These are phyloP conservation scores for Nemapogon koenigi DNA, from an alignment of 2,888 invertebrate species.

Conservation along the genomic window DNA sequence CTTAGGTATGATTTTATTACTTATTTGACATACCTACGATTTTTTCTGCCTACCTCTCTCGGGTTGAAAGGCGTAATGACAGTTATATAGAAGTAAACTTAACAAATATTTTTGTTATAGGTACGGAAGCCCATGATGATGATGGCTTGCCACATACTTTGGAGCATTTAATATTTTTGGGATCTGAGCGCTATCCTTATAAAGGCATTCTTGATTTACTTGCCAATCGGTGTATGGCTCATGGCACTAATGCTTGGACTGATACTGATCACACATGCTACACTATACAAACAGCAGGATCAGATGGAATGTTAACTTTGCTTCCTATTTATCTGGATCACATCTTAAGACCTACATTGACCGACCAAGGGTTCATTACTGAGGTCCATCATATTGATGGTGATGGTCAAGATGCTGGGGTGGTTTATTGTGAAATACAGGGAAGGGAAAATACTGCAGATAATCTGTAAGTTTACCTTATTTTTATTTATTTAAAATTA, in stretches of 20 bases:
- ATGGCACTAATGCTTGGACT: conserved; percentile 93
- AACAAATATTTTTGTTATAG: conserved; percentile 52
- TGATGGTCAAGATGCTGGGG: conserved; percentile 89
- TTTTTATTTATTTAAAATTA: no score
- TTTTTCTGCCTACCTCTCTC: no score
- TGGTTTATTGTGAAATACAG: conserved; percentile 97
- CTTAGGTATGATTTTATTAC: conserved; percentile 67
- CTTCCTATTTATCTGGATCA: conserved; percentile 92
- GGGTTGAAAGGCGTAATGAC: no score
- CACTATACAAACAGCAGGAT: conserved; percentile 83
- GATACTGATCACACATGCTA: conserved; percentile 88
- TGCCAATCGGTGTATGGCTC: conserved; percentile 88
- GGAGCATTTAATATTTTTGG: conserved; percentile 91
- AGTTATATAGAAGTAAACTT: not conserved
- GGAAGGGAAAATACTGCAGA: conserved; percentile 83
- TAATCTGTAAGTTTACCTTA: conserved; percentile 55
- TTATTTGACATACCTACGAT: conserved; percentile 10
- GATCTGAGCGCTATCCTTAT: conserved; percentile 88
- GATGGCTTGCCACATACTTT: conserved; percentile 93
- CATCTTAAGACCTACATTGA: conserved; percentile 82
- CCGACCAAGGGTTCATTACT: conserved; percentile 81
- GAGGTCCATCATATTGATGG: conserved; percentile 93
- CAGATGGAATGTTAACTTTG: conserved; percentile 86
- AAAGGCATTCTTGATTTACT: conserved; percentile 88
- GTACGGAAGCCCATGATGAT: conserved; percentile 90